These are phyloP conservation scores for Xestia rhomboidea DNA, from an alignment of 2,888 invertebrate species.

Conservation along the genomic window DNA sequence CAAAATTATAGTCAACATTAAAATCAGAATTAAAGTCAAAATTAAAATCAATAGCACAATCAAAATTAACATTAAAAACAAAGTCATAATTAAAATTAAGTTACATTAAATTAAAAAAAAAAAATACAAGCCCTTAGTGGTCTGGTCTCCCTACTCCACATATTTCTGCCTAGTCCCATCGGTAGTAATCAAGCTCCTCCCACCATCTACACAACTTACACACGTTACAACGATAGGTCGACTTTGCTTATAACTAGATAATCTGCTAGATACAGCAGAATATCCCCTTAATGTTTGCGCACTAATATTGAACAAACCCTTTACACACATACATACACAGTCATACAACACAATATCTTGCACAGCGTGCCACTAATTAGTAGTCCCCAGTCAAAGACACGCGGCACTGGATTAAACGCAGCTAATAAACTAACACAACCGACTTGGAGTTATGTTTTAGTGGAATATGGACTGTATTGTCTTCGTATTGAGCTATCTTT, in stretches of 20 bases:
- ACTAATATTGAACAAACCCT: slow-evolving; percentile 9
- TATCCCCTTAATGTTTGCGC: background rate
- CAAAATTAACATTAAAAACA: too few relatives aligned
- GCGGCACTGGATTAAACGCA: slow-evolving; percentile 56
- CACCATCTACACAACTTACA: background rate
- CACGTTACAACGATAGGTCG: background rate
- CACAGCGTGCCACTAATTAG: slow-evolving; percentile 51
- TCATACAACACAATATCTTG: slow-evolving; percentile 28
- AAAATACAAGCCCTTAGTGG: background rate
- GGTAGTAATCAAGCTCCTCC: background rate
- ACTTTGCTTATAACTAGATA: background rate
- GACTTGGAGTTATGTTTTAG: slow-evolving; percentile 15
- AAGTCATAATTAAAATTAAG: too few relatives aligned
- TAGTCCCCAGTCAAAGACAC: slow-evolving; percentile 60
- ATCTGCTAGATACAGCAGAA: background rate
- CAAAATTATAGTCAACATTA: too few relatives aligned
- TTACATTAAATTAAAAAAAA: too few relatives aligned
- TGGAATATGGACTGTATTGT: background rate
- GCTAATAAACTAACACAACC: slow-evolving; percentile 43
- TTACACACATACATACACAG: background rate
- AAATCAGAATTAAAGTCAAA: too few relatives aligned
- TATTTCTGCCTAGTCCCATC: background rate
- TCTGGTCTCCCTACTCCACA: background rate
- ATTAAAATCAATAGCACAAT: too few relatives aligned
- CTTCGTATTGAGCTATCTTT: background rate